Evolutionary conservation across 2,113 vertebrate genomes (phyloP).

Genomic region (Dasyornis broadbenti): DNA sequence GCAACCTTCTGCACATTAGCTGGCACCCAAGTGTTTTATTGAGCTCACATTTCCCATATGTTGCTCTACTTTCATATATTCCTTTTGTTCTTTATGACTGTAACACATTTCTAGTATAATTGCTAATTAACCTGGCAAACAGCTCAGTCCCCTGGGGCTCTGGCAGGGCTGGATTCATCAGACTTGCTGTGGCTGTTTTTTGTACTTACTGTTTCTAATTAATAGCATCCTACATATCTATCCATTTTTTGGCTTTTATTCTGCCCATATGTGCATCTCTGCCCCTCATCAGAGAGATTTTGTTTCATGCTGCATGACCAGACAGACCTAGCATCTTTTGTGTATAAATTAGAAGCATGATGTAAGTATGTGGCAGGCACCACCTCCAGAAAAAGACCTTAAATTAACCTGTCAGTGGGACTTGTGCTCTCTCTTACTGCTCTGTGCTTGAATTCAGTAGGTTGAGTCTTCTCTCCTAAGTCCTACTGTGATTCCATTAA

Average conservation of each 20-base stretch:
- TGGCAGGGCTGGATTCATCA: not conserved
- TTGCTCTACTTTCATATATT: not conserved
- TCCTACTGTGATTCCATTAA: not conserved
- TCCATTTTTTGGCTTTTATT: not conserved
- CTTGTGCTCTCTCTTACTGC: not conserved
- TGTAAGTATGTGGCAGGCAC: not conserved
- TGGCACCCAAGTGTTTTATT: conserved; percentile 10
- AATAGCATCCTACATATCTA: not conserved
- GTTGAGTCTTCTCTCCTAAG: not conserved
- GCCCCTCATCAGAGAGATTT: not conserved
- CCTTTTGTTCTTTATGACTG: conserved; percentile 31
- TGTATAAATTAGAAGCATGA: not conserved
- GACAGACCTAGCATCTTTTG: not conserved
- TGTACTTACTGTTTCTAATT: not conserved
- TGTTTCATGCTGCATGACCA: not conserved
- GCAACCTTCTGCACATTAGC: not conserved
- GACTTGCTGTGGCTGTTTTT: not conserved
- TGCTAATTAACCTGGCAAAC: conserved; percentile 18
- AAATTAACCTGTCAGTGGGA: not conserved
- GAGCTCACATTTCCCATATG: conserved; percentile 37
- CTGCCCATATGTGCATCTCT: not conserved
- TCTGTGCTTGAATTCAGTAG: not conserved
- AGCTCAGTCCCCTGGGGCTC: not conserved
- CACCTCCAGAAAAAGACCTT: not conserved
- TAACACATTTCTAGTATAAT: not conserved